Evolutionary conservation across 2,113 vertebrate species (phyloP).

Genomic region (Pimephales promelas): DNA sequence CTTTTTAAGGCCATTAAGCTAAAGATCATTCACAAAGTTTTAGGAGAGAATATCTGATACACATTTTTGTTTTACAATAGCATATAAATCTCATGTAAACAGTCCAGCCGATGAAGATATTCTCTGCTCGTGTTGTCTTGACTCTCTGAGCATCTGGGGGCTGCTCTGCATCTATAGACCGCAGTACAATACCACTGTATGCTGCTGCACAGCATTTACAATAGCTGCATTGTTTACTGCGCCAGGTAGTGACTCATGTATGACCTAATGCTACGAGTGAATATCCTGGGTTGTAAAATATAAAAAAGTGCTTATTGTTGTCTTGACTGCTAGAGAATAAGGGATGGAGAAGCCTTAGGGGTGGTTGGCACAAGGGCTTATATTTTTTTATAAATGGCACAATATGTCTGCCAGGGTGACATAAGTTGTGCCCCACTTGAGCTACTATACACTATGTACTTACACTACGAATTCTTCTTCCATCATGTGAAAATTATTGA

Average conservation of each 20-base stretch:
- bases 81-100: not conserved
- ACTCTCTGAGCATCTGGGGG: slow-evolving; percentile 49
- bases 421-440: not conserved
- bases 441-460: no score
- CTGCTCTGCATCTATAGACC: slow-evolving; percentile 33
- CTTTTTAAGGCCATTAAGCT: not conserved
- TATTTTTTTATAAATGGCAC: not conserved
- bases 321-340: slow-evolving; percentile 58
- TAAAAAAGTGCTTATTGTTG: slow-evolving; percentile 58
- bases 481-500: no score
- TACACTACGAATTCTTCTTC: no score
- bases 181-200: slow-evolving; percentile 70
- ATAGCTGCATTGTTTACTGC: slow-evolving; percentile 71
- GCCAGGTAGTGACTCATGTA: slow-evolving; percentile 78
- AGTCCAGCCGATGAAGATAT: slow-evolving; percentile 29
- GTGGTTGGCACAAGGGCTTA: slow-evolving; percentile 13
- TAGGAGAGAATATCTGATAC: not conserved
- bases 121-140: slow-evolving; percentile 20
- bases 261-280: slow-evolving; percentile 69
- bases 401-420: not conserved
- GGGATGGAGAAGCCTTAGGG: slow-evolving; percentile 33
- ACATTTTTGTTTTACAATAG: not conserved
- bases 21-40: not conserved
- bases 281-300: slow-evolving; percentile 51
- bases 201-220: slow-evolving; percentile 67